A percentile compares a stretch with the other conserved stretches of the same genome.
Conservation (phyloP, 2,888 invertebrate genomes). For the Lysandra bellargus region DNA sequence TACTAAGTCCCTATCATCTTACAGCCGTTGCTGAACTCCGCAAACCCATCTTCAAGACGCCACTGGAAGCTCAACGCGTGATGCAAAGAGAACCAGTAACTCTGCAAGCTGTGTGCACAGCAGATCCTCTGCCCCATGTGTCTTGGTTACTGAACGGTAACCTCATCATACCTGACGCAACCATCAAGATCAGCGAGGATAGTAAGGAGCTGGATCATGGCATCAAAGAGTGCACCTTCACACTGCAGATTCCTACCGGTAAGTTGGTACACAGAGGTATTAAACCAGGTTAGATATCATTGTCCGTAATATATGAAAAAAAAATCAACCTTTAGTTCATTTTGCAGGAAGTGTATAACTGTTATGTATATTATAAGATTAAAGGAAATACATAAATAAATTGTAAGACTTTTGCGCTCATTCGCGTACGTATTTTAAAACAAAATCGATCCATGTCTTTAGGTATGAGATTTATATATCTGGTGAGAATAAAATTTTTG, state of each 20-base stretch:
- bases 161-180: constrained; percentile 83
- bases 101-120: constrained; percentile 88
- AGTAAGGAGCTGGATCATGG: constrained; percentile 86
- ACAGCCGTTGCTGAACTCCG: constrained; percentile 88
- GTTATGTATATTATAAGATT: too few relatives aligned
- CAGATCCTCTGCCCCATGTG: constrained; percentile 93
- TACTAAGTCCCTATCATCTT: constrained; percentile 34
- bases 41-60: constrained; percentile 86
- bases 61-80: constrained; percentile 85
- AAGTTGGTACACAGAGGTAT: constrained; percentile 38
- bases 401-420: too few relatives aligned
- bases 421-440: too few relatives aligned
- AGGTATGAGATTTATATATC: too few relatives aligned
- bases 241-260: constrained; percentile 88
- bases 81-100: constrained; percentile 85
- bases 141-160: constrained; percentile 90
- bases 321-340: too few relatives aligned
- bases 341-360: too few relatives aligned
- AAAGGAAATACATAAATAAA: too few relatives aligned
- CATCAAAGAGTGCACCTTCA: constrained; percentile 89
- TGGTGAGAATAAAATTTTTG: too few relatives aligned
- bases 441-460: too few relatives aligned
- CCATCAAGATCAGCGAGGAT: constrained; percentile 82
- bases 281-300: constrained; percentile 32
- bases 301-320: too few relatives aligned